Evolutionary conservation across 64 coral and sea anemone genomes (phyloP).

Genomic region (Platygyra sinensis): DNA sequence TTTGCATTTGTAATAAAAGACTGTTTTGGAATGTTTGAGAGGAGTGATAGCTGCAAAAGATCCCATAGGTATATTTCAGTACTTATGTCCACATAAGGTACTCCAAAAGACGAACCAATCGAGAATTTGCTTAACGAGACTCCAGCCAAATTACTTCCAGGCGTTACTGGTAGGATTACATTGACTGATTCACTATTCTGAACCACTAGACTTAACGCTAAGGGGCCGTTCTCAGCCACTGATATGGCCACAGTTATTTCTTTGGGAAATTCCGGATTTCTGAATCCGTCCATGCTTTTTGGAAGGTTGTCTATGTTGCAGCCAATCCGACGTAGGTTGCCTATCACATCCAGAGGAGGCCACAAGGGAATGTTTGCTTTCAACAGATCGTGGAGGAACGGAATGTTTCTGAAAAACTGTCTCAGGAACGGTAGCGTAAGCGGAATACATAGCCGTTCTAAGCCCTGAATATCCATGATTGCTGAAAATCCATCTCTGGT

Average conservation of each 20-base stretch:
- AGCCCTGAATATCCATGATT: conserved; percentile 51
- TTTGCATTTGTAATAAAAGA: conserved; percentile 43
- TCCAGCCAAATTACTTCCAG: conserved; percentile 4
- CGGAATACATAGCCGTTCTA: conserved; percentile 64
- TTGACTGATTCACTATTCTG: conserved; percentile 64
- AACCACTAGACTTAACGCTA: conserved; percentile 42
- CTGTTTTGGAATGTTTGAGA: conserved; percentile 57
- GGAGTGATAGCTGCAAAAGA: conserved; percentile 34
- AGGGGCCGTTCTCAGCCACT: conserved; percentile 48
- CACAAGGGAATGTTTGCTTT: conserved; percentile 54
- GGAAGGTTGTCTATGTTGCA: conserved; percentile 67
- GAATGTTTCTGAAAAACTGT: conserved; percentile 48
- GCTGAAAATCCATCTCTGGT: conserved; percentile 60
- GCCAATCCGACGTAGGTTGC: conserved; percentile 25
- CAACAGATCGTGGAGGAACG: conserved; percentile 32
- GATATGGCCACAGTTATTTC: conserved; percentile 26
- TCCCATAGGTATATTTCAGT: conserved; percentile 67
- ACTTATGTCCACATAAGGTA: conserved; percentile 57
- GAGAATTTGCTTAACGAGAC: conserved; percentile 50
- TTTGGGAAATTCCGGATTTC: conserved; percentile 61
- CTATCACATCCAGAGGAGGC: conserved; percentile 62
- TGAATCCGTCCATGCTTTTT: conserved; percentile 51
- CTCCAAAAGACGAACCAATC: conserved; percentile 60
- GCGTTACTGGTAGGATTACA: neutral
- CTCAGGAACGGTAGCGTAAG: conserved; percentile 43